Base-by-base conservation (phyloP, 2,888 invertebrate species). In the Girardia tigrina region DNA sequence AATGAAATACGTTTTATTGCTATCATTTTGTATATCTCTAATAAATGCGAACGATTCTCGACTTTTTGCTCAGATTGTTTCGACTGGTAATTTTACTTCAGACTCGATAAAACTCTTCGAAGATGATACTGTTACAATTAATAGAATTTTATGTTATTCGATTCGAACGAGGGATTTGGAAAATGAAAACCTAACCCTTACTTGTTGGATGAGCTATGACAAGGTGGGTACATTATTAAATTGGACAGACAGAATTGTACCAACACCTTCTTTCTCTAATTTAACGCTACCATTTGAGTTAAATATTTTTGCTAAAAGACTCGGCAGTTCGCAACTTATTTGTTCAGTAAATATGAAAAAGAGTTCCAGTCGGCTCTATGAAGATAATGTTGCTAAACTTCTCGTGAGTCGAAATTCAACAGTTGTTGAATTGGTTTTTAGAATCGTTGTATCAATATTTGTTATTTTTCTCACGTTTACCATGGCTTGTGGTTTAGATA, bases 401-500 rank as follows among this genome's bases (percentile, higher is more conserved):
- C 12, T 36, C 36, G 36, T 36, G 16, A 16, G 16, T 12, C 8
- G 36, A 36, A 36, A 12, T 36, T 16, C 36, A 12, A 36, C 36
- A 36, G 16, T 36, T 36, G 36, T 16, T 36, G 70, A 70, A 27
- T 70, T 70, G 6, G n/a, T 27, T 6, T 70, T 70, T 70, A 12
- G 75, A 36, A 26, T 23, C 16, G 6, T 72, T 20, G 26, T 28
- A 20, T 72, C 72, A 23, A 28, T 28, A n/a, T 28, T 74, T 26
- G 27, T 74, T 8, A 27, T 74, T 8, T 12, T 74, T n/a, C 8
- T 74, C 72, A 74, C 72, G 12, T 73, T 74, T 74, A 6, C 27
- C 6, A 74, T 74, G 75, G 78, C 78, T 8, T 70, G 76, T 29
- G 73, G 36, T 16, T 29, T 78, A 4, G 29, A 78, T n/a, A 8